Evolutionary conservation across 1,140 invertebrate genomes (phyloP).

Genomic region (Probaryconus sp.): DNA sequence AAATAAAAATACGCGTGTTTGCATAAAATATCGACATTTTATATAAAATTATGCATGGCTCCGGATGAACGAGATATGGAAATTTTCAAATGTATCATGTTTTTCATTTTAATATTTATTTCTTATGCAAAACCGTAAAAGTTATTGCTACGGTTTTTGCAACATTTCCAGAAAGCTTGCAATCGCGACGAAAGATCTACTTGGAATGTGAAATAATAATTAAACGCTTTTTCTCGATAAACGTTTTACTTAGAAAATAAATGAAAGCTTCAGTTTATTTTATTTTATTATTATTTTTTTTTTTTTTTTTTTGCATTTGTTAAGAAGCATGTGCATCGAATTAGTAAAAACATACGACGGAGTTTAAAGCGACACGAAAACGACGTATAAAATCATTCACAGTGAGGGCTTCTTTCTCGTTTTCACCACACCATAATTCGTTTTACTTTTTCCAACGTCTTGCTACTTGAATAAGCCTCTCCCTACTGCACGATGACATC

Average conservation of each 20-base stretch:
- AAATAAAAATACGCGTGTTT: constrained; percentile 25
- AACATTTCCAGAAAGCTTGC: too few relatives aligned
- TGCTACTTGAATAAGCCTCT: constrained; percentile 51
- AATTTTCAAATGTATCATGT: too few relatives aligned
- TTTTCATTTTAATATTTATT: neutral
- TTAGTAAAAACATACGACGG: constrained; percentile 23
- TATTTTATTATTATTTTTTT: neutral
- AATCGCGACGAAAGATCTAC: too few relatives aligned
- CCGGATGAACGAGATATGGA: too few relatives aligned
- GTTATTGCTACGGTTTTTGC: too few relatives aligned
- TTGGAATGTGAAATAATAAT: too few relatives aligned
- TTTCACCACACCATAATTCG: constrained; percentile 20
- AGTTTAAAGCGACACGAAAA: neutral
- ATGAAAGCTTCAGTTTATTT: neutral
- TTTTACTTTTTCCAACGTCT: constrained; percentile 18
- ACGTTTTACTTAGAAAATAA: neutral
- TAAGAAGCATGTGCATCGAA: constrained; percentile 22
- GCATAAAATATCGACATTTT: constrained; percentile 19
- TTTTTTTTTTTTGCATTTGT: too few relatives aligned
- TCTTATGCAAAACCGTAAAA: neutral
- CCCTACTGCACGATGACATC: constrained; percentile 58
- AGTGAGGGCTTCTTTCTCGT: constrained; percentile 5
- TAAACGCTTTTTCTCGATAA: too few relatives aligned
- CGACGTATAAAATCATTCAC: too few relatives aligned
- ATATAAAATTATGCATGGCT: constrained; percentile 29